Evolutionary conservation across 2,797 vertebrate species (phyloP).

Genomic region (Sciurus vulgaris): DNA sequence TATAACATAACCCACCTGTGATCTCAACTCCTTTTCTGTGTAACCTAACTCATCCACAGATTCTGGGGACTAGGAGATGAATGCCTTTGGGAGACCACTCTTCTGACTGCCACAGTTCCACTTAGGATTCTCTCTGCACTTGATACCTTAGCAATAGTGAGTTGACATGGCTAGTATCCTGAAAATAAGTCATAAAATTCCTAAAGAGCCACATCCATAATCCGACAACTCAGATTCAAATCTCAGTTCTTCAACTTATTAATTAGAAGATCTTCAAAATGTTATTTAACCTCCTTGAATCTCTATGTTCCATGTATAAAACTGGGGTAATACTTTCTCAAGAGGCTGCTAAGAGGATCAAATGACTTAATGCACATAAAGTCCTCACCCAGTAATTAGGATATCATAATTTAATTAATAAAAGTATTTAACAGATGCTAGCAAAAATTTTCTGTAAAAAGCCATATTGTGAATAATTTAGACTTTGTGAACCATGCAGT

Average conservation of each 20-base stretch:
- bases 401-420: background rate
- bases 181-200: background rate
- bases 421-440: background rate
- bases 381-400: background rate
- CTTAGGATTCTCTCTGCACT: background rate
- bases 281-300: background rate
- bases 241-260: background rate
- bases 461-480: background rate
- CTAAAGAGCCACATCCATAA: background rate
- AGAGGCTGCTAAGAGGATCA: background rate
- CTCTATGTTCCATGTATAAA: background rate
- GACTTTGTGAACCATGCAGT: background rate
- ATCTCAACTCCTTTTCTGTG: background rate
- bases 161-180: background rate
- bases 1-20: background rate
- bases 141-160: background rate
- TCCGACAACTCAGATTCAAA: conserved; percentile 18
- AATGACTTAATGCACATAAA: background rate
- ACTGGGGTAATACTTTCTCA: background rate
- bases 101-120: background rate
- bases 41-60: background rate
- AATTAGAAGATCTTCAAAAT: background rate
- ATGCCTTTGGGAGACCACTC: background rate
- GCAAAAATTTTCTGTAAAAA: conserved; percentile 38
- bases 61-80: background rate